Conservation (phyloP, 2,888 invertebrate species). For the Ophion ellenae region DNA sequence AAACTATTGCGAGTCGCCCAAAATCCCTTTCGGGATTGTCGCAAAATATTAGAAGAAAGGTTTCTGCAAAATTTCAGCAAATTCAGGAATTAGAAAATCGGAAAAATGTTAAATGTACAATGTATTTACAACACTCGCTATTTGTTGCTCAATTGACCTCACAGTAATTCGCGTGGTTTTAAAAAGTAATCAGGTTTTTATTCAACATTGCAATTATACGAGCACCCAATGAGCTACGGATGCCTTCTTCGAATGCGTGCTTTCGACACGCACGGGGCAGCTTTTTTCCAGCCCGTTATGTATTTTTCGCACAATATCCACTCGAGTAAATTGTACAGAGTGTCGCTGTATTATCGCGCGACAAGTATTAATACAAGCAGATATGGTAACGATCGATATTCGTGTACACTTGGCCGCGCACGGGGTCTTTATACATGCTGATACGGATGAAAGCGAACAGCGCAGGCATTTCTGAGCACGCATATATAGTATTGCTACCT, state of each 20-base stretch:
- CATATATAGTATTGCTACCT: slow-evolving; percentile 34
- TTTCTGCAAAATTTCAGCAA: too few species aligned
- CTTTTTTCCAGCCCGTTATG: not conserved
- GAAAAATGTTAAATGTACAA: too few species aligned
- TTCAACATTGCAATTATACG: not conserved
- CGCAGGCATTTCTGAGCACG: slow-evolving; percentile 32
- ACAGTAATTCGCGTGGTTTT: not conserved
- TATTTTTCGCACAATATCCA: slow-evolving; percentile 21
- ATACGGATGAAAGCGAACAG: slow-evolving; percentile 38
- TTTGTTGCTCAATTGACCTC: too few species aligned
- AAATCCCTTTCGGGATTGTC: too few species aligned
- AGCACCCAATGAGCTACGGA: too few species aligned
- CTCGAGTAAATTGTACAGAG: slow-evolving; percentile 1
- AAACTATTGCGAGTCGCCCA: too few species aligned
- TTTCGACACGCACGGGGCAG: not conserved
- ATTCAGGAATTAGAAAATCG: too few species aligned
- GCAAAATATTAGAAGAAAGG: too few species aligned
- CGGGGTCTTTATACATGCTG: slow-evolving; percentile 28
- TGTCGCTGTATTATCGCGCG: slow-evolving; percentile 23
- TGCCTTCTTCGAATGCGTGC: not conserved
- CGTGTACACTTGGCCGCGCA: slow-evolving; percentile 21
- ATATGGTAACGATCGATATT: slow-evolving; percentile 38
- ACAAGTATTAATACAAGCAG: slow-evolving; percentile 44
- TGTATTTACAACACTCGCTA: too few species aligned
- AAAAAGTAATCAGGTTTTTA: not conserved